Conservation (phyloP, 1,140 invertebrate species). For the Thrips palmi region DNA sequence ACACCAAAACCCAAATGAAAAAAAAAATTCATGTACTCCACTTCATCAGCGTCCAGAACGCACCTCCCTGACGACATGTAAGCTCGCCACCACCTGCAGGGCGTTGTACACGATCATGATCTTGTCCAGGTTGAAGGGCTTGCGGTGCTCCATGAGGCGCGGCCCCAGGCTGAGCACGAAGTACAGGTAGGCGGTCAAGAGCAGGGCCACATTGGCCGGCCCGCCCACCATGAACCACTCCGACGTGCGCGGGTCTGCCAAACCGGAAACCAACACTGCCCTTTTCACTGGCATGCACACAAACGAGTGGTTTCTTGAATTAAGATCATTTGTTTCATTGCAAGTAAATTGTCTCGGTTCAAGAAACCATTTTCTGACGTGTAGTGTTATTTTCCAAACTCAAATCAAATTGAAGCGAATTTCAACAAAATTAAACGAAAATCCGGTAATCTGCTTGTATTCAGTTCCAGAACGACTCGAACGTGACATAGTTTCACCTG, state of each 20-base stretch:
- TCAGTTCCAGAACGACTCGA: too few species aligned
- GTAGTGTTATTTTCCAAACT: too few species aligned
- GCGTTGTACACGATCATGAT: conserved; percentile 34
- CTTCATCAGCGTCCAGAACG: conserved; percentile 11
- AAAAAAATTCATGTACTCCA: background rate
- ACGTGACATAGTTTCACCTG: too few species aligned
- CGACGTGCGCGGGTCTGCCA: conserved; percentile 41
- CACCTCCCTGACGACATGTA: conserved; percentile 27
- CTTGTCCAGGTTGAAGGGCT: conserved; percentile 28
- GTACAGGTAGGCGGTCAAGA: conserved; percentile 44
- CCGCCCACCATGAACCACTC: conserved; percentile 38
- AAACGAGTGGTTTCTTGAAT: too few species aligned
- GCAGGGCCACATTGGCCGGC: conserved; percentile 30
- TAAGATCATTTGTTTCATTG: too few species aligned
- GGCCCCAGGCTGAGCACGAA: conserved; percentile 57
- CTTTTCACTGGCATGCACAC: background rate
- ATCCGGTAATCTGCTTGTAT: too few species aligned
- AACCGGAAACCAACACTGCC: conserved; percentile 15
- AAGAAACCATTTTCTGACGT: too few species aligned
- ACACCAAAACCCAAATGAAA: background rate
- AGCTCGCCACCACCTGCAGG: conserved; percentile 27
- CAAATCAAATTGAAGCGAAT: too few species aligned
- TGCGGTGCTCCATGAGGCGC: conserved; percentile 30
- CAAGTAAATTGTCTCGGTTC: too few species aligned
- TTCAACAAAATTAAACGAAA: too few species aligned